phyloP scores from a whole-genome alignment of 1,140 invertebrate species.

The Cherax quadricarinatus region DNA sequence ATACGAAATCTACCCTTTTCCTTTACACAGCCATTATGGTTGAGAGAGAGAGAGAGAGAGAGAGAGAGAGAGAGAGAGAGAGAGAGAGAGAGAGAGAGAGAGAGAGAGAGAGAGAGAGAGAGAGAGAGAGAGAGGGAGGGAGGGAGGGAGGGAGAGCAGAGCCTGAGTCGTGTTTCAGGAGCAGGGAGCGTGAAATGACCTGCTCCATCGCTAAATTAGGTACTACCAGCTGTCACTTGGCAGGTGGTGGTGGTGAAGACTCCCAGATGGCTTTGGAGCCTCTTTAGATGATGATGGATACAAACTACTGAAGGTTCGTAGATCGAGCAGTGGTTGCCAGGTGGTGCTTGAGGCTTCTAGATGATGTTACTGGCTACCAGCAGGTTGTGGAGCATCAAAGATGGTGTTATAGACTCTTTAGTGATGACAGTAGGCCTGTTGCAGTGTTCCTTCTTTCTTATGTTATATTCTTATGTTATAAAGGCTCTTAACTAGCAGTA shows the following conservation, averaged over 20 bases:
- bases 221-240: slow-evolving; percentile 1
- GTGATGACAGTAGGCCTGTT: too few relatives aligned
- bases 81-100: slow-evolving; percentile 6
- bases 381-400: too few relatives aligned
- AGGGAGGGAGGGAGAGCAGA: neutral
- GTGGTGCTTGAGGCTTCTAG: too few relatives aligned
- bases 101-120: neutral
- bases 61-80: neutral
- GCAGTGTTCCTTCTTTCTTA: too few relatives aligned
- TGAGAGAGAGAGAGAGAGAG: slow-evolving; percentile 1
- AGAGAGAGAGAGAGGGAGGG: neutral
- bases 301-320: too few relatives aligned
- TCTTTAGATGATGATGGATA: neutral
- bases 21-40: too few relatives aligned
- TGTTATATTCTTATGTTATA: too few relatives aligned
- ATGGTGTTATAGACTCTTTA: too few relatives aligned
- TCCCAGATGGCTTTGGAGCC: neutral
- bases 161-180: neutral
- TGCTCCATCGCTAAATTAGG: neutral
- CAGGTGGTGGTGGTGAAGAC: neutral
- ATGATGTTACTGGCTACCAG: too few relatives aligned
- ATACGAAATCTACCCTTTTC: too few relatives aligned
- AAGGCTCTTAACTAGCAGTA: too few relatives aligned
- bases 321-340: too few relatives aligned
- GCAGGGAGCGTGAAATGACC: neutral